Conservation (phyloP, 1,140 invertebrate species). For the Charaxes varanes region DNA sequence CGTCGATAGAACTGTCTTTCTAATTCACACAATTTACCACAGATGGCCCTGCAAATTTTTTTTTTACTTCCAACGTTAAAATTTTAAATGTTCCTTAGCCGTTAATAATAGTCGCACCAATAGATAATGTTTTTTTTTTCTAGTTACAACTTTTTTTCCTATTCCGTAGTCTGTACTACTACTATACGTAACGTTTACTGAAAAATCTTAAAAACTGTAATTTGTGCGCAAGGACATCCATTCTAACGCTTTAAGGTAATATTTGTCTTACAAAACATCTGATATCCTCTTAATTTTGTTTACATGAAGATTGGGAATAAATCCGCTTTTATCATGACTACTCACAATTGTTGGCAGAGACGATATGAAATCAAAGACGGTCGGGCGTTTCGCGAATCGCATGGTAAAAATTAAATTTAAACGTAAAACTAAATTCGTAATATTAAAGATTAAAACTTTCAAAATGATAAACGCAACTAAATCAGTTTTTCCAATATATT, state of each 20-base stretch:
- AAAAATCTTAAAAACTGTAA: too few species aligned
- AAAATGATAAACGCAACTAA: slow-evolving; percentile 41
- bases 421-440: slow-evolving; percentile 2
- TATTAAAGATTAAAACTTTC: slow-evolving; percentile 2
- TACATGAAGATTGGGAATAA: slow-evolving; percentile 46
- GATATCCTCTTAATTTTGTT: slow-evolving; percentile 34
- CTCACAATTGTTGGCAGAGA: slow-evolving; percentile 31
- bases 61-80: too few species aligned
- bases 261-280: slow-evolving; percentile 11
- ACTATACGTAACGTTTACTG: too few species aligned
- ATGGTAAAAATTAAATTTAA: slow-evolving; percentile 16
- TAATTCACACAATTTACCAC: too few species aligned
- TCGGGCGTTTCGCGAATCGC: slow-evolving; percentile 9
- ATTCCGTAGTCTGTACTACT: too few species aligned
- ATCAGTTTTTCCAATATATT: slow-evolving; percentile 54
- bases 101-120: too few species aligned
- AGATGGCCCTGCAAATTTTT: too few species aligned
- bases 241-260: slow-evolving; percentile 1
- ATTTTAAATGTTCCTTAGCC: too few species aligned
- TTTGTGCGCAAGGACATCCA: not conserved
- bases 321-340: slow-evolving; percentile 47
- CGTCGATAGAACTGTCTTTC: too few species aligned
- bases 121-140: too few species aligned
- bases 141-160: too few species aligned
- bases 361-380: slow-evolving; percentile 39